Evolutionary conservation across 2,888 invertebrate genomes (phyloP).

Genomic region (Margaritifera margaritifera): DNA sequence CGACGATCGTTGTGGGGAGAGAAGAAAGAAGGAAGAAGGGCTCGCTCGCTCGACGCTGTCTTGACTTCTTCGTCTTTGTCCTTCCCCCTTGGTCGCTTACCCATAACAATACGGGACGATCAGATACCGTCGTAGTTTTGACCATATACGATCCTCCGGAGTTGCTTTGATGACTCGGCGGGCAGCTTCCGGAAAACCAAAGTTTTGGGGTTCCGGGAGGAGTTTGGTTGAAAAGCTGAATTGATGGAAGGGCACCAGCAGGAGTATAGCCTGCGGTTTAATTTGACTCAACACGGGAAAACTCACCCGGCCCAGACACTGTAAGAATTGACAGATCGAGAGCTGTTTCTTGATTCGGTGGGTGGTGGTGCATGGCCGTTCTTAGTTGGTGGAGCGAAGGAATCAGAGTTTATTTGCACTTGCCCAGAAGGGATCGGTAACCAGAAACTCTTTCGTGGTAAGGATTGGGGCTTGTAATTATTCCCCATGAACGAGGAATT

Average conservation of each 20-base stretch:
- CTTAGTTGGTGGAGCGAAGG: constrained; percentile 76
- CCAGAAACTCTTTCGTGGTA: constrained; percentile 82
- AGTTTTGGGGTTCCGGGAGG: constrained; percentile 79
- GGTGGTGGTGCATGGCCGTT: too few relatives aligned
- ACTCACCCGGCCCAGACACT: constrained; percentile 82
- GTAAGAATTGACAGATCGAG: constrained; percentile 82
- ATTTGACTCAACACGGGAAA: constrained; percentile 83
- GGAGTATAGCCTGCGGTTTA: constrained; percentile 83
- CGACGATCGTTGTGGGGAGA: too few relatives aligned
- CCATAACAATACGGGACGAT: too few relatives aligned
- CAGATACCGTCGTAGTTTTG: too few relatives aligned
- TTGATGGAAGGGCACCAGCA: constrained; percentile 79
- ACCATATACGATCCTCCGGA: constrained; percentile 75
- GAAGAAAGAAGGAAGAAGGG: too few relatives aligned
- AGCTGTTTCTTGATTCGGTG: too few relatives aligned
- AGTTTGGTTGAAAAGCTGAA: constrained; percentile 80
- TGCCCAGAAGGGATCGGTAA: constrained; percentile 79
- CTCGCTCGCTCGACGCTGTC: too few relatives aligned
- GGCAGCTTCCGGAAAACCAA: constrained; percentile 78
- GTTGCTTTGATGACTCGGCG: constrained; percentile 78
- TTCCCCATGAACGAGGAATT: constrained; percentile 79
- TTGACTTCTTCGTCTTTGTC: too few relatives aligned
- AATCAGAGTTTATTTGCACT: constrained; percentile 74
- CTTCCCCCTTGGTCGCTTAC: too few relatives aligned
- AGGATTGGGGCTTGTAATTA: constrained; percentile 80